Evolutionary conservation across 2,113 vertebrate species (phyloP).

Genomic region (Chloropsis hardwickii): DNA sequence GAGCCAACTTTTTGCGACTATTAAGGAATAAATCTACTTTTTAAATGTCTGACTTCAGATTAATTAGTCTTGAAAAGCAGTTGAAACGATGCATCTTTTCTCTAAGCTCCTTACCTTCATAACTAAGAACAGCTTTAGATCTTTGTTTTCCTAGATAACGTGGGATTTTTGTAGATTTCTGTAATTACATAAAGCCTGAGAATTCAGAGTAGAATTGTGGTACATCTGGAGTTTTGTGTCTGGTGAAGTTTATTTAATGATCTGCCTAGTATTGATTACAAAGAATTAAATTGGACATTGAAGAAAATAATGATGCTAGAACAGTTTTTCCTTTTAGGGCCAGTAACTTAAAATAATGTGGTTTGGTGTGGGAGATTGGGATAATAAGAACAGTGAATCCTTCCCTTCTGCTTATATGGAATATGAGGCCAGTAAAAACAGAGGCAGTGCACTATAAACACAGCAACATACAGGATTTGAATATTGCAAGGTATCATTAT

Average conservation of each 20-base stretch:
- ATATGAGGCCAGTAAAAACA: background rate
- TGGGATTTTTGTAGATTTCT: background rate
- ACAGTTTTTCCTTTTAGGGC: background rate
- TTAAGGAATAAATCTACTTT: background rate
- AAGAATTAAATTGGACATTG: background rate
- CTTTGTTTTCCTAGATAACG: background rate
- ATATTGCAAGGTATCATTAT: background rate
- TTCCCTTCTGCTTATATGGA: background rate
- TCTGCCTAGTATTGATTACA: background rate
- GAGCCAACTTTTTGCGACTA: background rate
- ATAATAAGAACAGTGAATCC: conserved; percentile 21
- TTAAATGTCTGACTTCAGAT: background rate
- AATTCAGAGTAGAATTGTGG: background rate
- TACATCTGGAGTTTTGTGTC: background rate
- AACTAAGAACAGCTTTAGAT: background rate
- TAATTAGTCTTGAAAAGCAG: background rate
- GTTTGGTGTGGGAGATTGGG: conserved; percentile 35
- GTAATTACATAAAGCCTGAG: background rate
- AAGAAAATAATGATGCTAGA: background rate
- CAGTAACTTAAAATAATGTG: conserved; percentile 25
- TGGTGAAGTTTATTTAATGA: background rate
- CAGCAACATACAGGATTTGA: background rate
- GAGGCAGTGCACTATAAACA: background rate
- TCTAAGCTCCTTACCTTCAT: background rate
- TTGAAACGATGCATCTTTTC: background rate